Conservation (phyloP, 2,888 invertebrate genomes). For the Deilephila elpenor region DNA sequence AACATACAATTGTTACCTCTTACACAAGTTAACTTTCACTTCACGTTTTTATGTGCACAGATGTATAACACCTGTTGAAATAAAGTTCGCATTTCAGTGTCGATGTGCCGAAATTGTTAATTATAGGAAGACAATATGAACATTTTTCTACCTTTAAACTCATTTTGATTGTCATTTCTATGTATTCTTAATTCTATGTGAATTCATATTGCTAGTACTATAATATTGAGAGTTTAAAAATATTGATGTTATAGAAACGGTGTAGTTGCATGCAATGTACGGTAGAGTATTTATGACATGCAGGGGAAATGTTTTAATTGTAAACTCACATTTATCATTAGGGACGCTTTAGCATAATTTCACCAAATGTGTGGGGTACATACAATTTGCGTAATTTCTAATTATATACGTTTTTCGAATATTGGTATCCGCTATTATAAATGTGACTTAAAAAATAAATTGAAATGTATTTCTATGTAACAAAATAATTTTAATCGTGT, state of each 20-base stretch:
- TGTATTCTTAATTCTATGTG: not conserved
- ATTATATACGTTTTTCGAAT: not conserved
- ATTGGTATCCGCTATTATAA: not conserved
- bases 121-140: conserved; percentile 23
- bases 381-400: not conserved
- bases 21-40: not conserved
- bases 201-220: conserved; percentile 25
- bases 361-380: not conserved
- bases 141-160: conserved; percentile 7
- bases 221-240: conserved; percentile 2
- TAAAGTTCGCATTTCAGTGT: not conserved
- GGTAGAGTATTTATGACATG: not conserved
- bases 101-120: conserved; percentile 12
- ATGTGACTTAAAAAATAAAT: not conserved
- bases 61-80: not conserved
- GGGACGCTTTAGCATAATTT: not conserved
- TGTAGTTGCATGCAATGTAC: conserved; percentile 16
- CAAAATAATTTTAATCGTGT: not conserved
- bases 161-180: not conserved
- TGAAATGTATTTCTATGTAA: not conserved
- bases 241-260: not conserved
- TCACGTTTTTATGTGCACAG: conserved; percentile 4
- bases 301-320: not conserved
- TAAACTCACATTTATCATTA: conserved; percentile 1
- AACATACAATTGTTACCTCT: not conserved